Evolutionary conservation across 1,140 invertebrate genomes (phyloP), one percentile per base, ranked within the genome.

Genomic region (Anadara kagoshimensis): DNA sequence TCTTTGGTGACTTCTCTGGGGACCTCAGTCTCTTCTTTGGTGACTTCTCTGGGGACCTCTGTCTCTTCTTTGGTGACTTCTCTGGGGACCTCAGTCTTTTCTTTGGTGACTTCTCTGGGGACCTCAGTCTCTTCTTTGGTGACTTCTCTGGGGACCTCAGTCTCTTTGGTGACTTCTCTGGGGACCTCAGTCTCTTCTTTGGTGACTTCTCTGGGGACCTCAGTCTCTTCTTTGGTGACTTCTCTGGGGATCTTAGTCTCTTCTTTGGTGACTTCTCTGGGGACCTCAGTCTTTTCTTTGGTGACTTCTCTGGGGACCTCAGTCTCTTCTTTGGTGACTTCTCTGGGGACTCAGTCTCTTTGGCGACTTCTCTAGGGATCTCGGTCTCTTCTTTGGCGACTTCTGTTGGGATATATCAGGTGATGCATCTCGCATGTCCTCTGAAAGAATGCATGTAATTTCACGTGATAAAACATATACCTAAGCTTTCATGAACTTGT

Each of bases 161-260:
- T 56, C 53, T 56, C 53, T 56, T n/a, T n/a, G n/a, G n/a, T n/a
- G n/a, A n/a, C n/a, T n/a, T n/a, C n/a, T n/a, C n/a, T n/a, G 16
- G 53, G 53, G 20, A 5, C n/a, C 53, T 22, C 16, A n/a, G 53
- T 56, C 53, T n/a, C n/a, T n/a, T 56, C 53, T 56, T 22, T 56
- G 20, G 53, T 11, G 53, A 56, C 53, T 18, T 56, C 24, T 24
- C 24, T 56, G 53, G 53, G 53, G 53, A 56, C 53, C 53, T 56
- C 16, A 7, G 53, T 56, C 53, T 56, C 53, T 56, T 22, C n/a
- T 56, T 56, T 56, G 53, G 53, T 24, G 16, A 56, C 53, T 56
- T 56, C 53, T 56, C 53, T 56, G 53, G 53, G 53, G 53, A 56
- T n/a, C n/a, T n/a, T n/a, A n/a, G n/a, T 56, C n/a, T 56, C 53